Conservation (phyloP, 2,113 vertebrate species). For the Bubo blakistoni region DNA sequence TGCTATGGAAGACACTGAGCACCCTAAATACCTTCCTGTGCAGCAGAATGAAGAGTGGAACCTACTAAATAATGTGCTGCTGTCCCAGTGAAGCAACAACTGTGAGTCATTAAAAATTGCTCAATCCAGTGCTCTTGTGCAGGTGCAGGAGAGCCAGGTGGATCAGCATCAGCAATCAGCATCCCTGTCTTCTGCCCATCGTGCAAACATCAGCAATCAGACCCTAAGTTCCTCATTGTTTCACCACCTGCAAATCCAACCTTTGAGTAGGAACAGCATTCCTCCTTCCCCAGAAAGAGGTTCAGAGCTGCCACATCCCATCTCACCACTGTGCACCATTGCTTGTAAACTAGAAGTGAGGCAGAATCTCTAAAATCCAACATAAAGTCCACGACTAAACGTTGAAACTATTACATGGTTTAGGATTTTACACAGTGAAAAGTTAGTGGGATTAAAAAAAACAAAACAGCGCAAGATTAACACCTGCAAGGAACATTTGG, state of each 20-base stretch:
- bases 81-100: not conserved
- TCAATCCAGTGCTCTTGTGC: not conserved
- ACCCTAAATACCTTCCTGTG: not conserved
- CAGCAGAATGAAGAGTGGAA: not conserved
- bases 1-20: not conserved
- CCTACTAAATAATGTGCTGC: not conserved
- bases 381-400: not conserved
- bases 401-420: not conserved
- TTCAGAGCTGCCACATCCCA: not conserved
- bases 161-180: not conserved
- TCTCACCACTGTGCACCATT: not conserved
- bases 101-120: not conserved
- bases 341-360: not conserved
- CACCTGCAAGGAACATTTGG: not conserved
- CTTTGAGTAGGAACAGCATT: not conserved
- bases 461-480: not conserved
- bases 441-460: not conserved
- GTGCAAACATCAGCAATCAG: not conserved
- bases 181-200: not conserved
- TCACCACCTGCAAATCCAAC: not conserved
- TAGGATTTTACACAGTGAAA: not conserved
- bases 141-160: not conserved
- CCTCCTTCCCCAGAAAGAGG: not conserved
- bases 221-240: not conserved
- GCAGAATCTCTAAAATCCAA: not conserved